A percentile compares a stretch with the other conserved stretches of the same genome.
Conservation (phyloP, 2,797 vertebrate species). For the Hypotaenidia philippensis region DNA sequence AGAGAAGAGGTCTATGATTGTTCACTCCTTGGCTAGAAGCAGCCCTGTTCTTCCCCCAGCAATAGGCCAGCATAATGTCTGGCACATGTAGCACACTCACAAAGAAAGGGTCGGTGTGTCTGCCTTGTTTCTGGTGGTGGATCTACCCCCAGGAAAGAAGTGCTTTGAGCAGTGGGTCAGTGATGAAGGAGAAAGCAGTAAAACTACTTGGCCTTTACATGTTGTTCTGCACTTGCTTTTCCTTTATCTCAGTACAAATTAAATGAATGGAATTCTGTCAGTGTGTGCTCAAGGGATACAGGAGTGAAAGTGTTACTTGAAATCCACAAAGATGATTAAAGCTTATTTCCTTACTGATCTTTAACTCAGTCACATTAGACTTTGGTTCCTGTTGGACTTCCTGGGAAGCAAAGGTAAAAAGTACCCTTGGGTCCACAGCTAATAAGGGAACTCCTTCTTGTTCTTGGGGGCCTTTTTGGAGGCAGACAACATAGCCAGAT, state of each 20-base stretch:
- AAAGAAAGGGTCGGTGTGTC: not conserved
- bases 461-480: not conserved
- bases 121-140: not conserved
- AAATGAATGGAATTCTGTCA: not conserved
- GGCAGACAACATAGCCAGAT: not conserved
- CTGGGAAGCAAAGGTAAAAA: not conserved
- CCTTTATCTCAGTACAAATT: not conserved
- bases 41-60: not conserved
- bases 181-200: not conserved
- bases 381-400: not conserved
- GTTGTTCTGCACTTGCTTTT: not conserved
- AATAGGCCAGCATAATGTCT: not conserved
- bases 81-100: not conserved
- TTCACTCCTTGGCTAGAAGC: not conserved
- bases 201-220: not conserved
- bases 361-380: not conserved
- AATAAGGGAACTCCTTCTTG: not conserved
- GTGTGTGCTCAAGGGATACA: not conserved
- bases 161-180: not conserved
- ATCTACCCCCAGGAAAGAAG: not conserved
- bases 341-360: not conserved
- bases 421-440: not conserved
- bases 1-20: not conserved
- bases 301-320: not conserved
- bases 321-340: slow-evolving; percentile 5